Conservation (phyloP, 1,140 invertebrate species). For the Drosophila azteca region DNA sequence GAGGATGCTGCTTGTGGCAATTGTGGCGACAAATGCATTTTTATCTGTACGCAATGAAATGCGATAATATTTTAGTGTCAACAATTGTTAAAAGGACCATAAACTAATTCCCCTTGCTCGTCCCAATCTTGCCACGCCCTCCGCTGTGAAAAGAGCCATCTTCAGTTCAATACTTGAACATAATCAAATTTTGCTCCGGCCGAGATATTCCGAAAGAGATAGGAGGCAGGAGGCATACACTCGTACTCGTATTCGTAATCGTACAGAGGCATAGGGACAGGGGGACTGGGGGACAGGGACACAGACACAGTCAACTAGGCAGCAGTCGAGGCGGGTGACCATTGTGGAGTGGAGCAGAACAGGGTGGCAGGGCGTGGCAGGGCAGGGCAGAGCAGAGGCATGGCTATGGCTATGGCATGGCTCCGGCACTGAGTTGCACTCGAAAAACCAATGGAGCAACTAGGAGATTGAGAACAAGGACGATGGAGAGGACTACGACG, state of each 20-base stretch:
- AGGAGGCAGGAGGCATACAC: conserved; percentile 40
- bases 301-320: conserved; percentile 78
- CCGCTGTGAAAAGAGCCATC: conserved; percentile 55
- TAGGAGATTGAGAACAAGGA: conserved; percentile 41
- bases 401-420: conserved; percentile 18
- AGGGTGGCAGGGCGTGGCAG: not conserved
- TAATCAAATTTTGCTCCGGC: conserved; percentile 74
- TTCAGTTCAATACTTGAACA: conserved; percentile 79
- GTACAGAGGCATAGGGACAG: not conserved
- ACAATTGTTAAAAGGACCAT: conserved; percentile 83
- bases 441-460: conserved; percentile 73
- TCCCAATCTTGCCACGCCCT: conserved; percentile 23
- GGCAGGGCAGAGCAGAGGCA: not conserved
- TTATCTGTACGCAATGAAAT: conserved; percentile 83
- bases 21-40: conserved; percentile 82
- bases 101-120: conserved; percentile 69
- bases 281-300: conserved; percentile 12
- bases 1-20: conserved; percentile 62
- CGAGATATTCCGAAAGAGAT: conserved; percentile 67
- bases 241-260: not conserved
- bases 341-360: conserved; percentile 46
- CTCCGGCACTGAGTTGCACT: conserved; percentile 61
- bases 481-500: conserved; percentile 14
- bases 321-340: conserved; percentile 73
- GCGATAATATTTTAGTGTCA: conserved; percentile 84